A percentile compares a stretch with the other conserved stretches of the same genome.
phyloP scores from a whole-genome alignment of 2,113 vertebrate species.

The Gorsachius goisagi region DNA sequence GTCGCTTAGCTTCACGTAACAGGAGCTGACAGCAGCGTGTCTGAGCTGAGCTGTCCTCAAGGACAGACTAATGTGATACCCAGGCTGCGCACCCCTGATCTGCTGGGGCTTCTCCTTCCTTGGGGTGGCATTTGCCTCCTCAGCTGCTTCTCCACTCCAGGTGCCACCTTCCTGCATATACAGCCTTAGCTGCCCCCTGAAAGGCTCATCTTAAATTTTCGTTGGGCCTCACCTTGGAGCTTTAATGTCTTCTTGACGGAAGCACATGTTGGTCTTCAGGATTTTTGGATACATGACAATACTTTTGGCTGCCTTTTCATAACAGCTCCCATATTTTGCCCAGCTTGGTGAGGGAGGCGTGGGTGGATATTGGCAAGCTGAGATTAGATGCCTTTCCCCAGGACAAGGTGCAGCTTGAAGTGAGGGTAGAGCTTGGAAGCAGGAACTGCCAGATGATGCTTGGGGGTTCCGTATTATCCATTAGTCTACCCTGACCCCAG shows the following conservation, averaged over 20 bases:
- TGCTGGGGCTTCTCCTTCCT: not conserved
- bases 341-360: accelerated
- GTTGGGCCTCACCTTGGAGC: not conserved
- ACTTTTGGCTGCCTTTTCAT: not conserved
- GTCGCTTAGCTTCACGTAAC: not conserved
- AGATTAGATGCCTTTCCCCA: not conserved
- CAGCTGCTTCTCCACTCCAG: not conserved
- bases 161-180: not conserved
- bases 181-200: not conserved
- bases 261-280: not conserved
- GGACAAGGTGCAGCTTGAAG: not conserved
- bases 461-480: not conserved
- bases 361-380: not conserved
- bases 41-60: not conserved
- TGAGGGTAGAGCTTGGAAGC: not conserved
- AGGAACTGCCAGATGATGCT: not conserved
- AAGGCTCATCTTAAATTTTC: not conserved
- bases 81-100: not conserved
- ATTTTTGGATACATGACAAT: not conserved
- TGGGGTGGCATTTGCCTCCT: not conserved
- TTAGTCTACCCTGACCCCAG: not conserved
- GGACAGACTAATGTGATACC: not conserved
- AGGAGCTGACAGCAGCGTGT: not conserved
- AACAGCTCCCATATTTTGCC: not conserved
- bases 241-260: not conserved